phyloP scores from a whole-genome alignment of 2,888 invertebrate genomes.

The Phragmatobia fuliginosa region DNA sequence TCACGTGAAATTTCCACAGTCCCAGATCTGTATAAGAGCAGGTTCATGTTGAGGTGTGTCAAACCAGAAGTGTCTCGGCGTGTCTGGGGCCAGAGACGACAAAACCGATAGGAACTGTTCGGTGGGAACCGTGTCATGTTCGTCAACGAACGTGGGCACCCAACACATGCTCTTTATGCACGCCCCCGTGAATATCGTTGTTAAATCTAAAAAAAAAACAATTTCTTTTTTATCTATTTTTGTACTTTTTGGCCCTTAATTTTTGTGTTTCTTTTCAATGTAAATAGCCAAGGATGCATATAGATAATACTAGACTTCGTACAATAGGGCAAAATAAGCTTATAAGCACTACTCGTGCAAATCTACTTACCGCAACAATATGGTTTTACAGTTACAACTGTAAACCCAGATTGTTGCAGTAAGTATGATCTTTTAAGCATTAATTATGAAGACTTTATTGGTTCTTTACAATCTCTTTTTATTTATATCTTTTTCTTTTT shows the following conservation, averaged over 20 bases:
- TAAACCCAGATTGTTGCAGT: background rate
- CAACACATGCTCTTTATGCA: slow-evolving; percentile 87
- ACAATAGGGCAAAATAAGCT: background rate
- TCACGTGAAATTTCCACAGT: slow-evolving; percentile 83
- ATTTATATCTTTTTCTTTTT: too few species aligned
- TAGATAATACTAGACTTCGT: too few species aligned
- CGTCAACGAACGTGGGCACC: slow-evolving; percentile 64
- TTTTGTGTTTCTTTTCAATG: too few species aligned
- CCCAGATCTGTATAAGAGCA: slow-evolving; percentile 91
- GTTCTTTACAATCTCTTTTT: too few species aligned
- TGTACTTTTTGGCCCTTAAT: too few species aligned
- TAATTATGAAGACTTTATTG: too few species aligned
- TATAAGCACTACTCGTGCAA: background rate
- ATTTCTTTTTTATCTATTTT: too few species aligned
- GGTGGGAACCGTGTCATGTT: slow-evolving; percentile 32
- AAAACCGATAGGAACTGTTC: slow-evolving; percentile 87
- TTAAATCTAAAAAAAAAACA: slow-evolving; percentile 21
- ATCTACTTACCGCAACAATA: too few species aligned
- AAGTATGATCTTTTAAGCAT: background rate
- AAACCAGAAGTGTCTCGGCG: slow-evolving; percentile 73
- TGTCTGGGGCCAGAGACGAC: slow-evolving; percentile 81
- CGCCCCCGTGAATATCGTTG: slow-evolving; percentile 83
- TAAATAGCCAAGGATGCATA: too few species aligned
- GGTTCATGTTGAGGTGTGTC: slow-evolving; percentile 68
- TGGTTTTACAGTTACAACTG: too few species aligned